Conservation (phyloP, 2,113 vertebrate species). For the Phyllostomus hastatus region DNA sequence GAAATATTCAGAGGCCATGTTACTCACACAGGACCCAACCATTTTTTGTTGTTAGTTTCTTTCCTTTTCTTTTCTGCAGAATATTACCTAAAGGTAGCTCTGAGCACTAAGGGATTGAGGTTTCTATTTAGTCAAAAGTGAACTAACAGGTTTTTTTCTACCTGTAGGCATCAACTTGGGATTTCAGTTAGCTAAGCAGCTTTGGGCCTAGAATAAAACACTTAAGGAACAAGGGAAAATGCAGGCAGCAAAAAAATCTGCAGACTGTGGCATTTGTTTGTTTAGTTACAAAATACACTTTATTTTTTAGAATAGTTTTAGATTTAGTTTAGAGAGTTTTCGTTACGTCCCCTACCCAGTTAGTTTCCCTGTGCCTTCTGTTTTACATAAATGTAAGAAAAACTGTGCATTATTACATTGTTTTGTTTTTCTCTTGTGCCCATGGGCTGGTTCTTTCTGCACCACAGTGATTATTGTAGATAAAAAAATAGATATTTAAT, state of each 20-base stretch:
- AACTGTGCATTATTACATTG: neutral
- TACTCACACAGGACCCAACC: conserved; percentile 60
- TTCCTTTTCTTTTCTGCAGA: conserved; percentile 47
- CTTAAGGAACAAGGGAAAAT: conserved; percentile 21
- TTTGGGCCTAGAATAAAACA: conserved; percentile 55
- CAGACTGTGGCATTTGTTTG: neutral
- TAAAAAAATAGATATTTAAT: neutral
- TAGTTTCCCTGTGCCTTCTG: neutral
- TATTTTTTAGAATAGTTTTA: conserved; percentile 10
- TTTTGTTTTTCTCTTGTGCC: neutral
- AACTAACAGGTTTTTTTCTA: conserved; percentile 64
- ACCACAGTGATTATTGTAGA: neutral
- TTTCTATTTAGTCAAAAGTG: conserved; percentile 61
- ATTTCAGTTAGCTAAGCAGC: conserved; percentile 60
- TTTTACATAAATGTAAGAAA: neutral
- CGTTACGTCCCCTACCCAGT: neutral
- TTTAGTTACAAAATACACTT: neutral
- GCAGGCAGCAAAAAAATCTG: conserved; percentile 1
- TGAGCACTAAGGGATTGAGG: conserved; percentile 61
- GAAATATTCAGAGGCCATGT: conserved; percentile 67
- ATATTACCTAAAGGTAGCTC: conserved; percentile 71
- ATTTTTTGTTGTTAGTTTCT: conserved; percentile 60
- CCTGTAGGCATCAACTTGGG: conserved; percentile 62
- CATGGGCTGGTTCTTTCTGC: neutral
- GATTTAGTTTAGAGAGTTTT: neutral